Base-by-base conservation (phyloP, 1,140 invertebrate species). In the Heliconius himera region DNA sequence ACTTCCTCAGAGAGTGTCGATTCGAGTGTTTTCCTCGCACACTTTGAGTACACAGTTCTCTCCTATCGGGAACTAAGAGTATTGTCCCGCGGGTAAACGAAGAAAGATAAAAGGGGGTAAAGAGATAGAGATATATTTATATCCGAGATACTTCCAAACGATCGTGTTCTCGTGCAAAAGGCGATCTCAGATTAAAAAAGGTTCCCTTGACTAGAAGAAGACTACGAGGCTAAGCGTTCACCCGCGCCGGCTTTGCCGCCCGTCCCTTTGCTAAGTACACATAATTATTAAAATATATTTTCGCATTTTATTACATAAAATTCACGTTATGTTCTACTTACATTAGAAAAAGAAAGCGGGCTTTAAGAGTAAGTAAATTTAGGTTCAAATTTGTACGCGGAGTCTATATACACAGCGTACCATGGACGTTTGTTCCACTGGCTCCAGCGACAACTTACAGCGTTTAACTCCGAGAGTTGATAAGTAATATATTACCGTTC, bases 211-310 rank as follows among this genome's bases (percentile, higher is more conserved):
- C 87, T 89, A 89, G 87, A 90, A 90, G 86, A 88, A 76, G 73
- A 83, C 87, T 88, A 89, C 80, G 33, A 85, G 83, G 79, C 79
- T 82, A 81, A 85, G 81, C 82, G 89, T 91, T 91, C 90, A 86
- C 91, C 93, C 90, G 91, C 91, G 88, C 88, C 90, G 91, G 91
- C 91, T 90, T 89, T 85, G 91, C 90, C 91, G 89, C 93, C 90
- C 88, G 86, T 91, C 84, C 89, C 89, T 87, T 91, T 82, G 89
- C 93, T 93, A 93, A 93, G 88, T 93, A 93, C 90, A 93, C 90
- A 88, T 93, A 90, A 93, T 94, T 94, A 94, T 93, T 94, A 94
- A 94, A 94, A 94, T 94, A 94, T 94, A 94, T 93, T 91, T 93
- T 91, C 90, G 93, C 92, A 94, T 93, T 93, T 93, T 92, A 93